phyloP scores from a whole-genome alignment of 2,113 vertebrate species.

The Pelmatolapia mariae region DNA sequence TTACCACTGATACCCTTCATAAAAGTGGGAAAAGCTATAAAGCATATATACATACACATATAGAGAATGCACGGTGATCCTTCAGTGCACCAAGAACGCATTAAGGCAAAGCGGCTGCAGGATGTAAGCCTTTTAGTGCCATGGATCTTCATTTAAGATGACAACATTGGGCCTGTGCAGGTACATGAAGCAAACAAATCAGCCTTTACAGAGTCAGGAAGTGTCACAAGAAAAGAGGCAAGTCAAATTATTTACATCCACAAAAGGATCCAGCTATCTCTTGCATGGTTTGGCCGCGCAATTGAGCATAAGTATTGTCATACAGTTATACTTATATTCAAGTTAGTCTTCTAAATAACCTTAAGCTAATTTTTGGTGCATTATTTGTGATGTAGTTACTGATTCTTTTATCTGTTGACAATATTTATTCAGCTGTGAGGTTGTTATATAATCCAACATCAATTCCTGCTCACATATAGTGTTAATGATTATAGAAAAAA shows the following conservation, averaged over 20 bases:
- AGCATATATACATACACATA: neutral
- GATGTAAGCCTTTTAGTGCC: constrained; percentile 28
- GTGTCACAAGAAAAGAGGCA: neutral
- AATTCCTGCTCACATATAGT: neutral
- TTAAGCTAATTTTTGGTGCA: neutral
- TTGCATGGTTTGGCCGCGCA: neutral
- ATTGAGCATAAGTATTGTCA: neutral
- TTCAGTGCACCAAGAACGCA: neutral
- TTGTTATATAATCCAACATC: neutral
- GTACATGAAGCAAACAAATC: constrained; percentile 8
- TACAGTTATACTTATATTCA: neutral
- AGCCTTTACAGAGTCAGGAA: neutral
- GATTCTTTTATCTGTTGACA: neutral
- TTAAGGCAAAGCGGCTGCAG: neutral
- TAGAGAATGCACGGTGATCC: neutral
- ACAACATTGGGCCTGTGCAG: constrained; percentile 9
- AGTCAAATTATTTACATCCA: neutral
- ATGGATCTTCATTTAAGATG: constrained; percentile 40
- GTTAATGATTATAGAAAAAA: neutral
- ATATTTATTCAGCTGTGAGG: neutral
- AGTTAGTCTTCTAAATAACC: neutral
- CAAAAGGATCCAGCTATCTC: neutral
- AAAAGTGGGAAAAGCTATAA: neutral
- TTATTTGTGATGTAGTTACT: neutral
- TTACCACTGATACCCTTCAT: neutral